Percentiles rank a stretch among this genome's conserved stretches.
phyloP scores from a whole-genome alignment of 2,888 invertebrate genomes.

The Actias luna region DNA sequence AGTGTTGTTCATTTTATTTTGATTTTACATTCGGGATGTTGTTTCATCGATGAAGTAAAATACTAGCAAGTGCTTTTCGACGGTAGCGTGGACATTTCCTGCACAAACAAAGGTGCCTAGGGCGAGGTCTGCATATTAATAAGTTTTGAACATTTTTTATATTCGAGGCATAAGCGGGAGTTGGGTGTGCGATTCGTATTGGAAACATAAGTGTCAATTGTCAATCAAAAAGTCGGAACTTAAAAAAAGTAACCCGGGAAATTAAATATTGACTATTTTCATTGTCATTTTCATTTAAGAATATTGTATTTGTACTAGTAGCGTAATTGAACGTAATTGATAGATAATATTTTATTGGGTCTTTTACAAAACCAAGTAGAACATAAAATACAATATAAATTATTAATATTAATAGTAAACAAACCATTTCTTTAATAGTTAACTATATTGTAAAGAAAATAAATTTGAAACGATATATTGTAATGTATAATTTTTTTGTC shows the following conservation, averaged over 20 bases:
- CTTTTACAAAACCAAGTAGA: background rate
- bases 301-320: background rate
- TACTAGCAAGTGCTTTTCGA: constrained; percentile 67
- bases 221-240: constrained; percentile 70
- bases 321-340: background rate
- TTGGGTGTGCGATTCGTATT: constrained; percentile 57
- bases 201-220: constrained; percentile 72
- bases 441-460: no score
- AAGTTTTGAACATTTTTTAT: constrained; percentile 52
- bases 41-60: constrained; percentile 55
- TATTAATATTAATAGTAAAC: no score
- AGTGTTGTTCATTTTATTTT: constrained; percentile 57
- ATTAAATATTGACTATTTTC: constrained; percentile 31
- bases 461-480: no score
- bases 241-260: constrained; percentile 52
- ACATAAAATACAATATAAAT: no score
- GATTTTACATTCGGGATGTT: constrained; percentile 50
- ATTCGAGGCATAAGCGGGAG: constrained; percentile 55
- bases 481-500: no score
- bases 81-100: constrained; percentile 72
- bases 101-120: constrained; percentile 76
- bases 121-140: constrained; percentile 68
- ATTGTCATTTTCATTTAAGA: constrained; percentile 6
- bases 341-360: background rate
- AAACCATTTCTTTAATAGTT: no score